These are phyloP conservation scores for Eutrigla gurnardus DNA, from an alignment of 2,797 vertebrate genomes.

Conservation along the genomic window DNA sequence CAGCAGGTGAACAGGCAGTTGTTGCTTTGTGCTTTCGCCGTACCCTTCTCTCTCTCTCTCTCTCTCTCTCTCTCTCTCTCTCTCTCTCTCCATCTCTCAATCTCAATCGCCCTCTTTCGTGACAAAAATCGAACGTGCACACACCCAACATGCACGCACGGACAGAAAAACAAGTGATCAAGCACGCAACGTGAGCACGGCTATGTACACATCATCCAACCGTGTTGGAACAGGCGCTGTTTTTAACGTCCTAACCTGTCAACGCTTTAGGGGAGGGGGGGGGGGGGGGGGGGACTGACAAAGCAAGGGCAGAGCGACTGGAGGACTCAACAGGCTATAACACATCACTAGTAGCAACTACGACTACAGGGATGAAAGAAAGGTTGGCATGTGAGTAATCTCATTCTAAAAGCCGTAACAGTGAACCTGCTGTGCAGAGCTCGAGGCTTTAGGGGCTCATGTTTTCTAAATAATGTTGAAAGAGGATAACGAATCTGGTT, in stretches of 20 bases:
- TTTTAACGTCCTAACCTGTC: conserved; percentile 23
- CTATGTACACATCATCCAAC: conserved; percentile 4
- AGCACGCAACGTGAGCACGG: not conserved
- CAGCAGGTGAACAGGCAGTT: conserved; percentile 64
- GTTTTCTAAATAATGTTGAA: conserved; percentile 62
- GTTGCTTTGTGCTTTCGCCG: conserved; percentile 53
- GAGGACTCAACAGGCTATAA: conserved; percentile 17
- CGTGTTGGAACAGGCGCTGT: conserved; percentile 15
- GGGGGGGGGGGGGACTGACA: too few species aligned
- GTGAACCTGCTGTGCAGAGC: conserved; percentile 20
- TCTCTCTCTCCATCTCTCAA: conserved; percentile 28
- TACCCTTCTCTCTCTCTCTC: conserved; percentile 21
- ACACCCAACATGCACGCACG: conserved; percentile 38
- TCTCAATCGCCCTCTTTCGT: conserved; percentile 10
- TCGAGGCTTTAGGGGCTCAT: conserved; percentile 45
- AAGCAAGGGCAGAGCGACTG: conserved; percentile 23
- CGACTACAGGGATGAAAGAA: conserved; percentile 27
- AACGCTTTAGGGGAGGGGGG: conserved; percentile 11
- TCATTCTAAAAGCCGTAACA: conserved; percentile 21
- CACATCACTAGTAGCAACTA: conserved; percentile 19
- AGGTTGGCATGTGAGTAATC: conserved; percentile 29
- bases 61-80: conserved; percentile 17
- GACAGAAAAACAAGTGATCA: conserved; percentile 32
- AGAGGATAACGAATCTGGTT: conserved; percentile 47
- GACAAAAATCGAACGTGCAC: not conserved